Conservation (phyloP, 1,140 invertebrate genomes). For the Myzus persicae region DNA sequence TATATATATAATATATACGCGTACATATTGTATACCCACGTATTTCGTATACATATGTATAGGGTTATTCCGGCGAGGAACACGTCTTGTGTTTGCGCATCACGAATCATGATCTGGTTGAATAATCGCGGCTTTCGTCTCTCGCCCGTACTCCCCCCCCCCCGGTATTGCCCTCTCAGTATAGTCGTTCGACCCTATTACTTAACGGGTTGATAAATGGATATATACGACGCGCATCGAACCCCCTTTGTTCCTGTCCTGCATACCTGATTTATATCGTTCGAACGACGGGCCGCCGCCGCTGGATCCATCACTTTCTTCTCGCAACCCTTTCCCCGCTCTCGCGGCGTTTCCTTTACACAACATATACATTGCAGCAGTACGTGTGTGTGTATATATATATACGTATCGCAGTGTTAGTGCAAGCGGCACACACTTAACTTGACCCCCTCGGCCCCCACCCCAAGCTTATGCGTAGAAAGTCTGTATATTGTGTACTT, state of each 20-base stretch:
- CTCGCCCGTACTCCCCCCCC: not conserved
- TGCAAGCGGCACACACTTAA: conserved; percentile 37
- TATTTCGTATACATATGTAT: not conserved
- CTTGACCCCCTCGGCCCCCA: conserved; percentile 36
- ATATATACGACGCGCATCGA: conserved; percentile 47
- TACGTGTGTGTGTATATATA: too few species aligned
- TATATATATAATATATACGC: not conserved
- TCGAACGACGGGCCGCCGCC: conserved; percentile 51
- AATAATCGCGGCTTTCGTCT: conserved; percentile 53
- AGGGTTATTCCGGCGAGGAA: conserved; percentile 27
- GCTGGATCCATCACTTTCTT: conserved; percentile 58
- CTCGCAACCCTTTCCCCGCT: conserved; percentile 44
- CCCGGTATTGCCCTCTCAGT: not conserved
- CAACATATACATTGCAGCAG: not conserved
- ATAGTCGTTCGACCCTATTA: conserved; percentile 56
- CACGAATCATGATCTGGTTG: conserved; percentile 58
- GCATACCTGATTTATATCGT: conserved; percentile 58
- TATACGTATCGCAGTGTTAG: not conserved
- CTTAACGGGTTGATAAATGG: conserved; percentile 59
- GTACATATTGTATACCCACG: not conserved
- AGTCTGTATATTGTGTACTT: not conserved
- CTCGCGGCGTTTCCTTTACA: not conserved
- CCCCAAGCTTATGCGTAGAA: not conserved
- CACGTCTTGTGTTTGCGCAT: conserved; percentile 54
- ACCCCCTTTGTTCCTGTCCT: conserved; percentile 56